Conservation (phyloP, 2,113 vertebrate genomes). For the Carassius gibelio region DNA sequence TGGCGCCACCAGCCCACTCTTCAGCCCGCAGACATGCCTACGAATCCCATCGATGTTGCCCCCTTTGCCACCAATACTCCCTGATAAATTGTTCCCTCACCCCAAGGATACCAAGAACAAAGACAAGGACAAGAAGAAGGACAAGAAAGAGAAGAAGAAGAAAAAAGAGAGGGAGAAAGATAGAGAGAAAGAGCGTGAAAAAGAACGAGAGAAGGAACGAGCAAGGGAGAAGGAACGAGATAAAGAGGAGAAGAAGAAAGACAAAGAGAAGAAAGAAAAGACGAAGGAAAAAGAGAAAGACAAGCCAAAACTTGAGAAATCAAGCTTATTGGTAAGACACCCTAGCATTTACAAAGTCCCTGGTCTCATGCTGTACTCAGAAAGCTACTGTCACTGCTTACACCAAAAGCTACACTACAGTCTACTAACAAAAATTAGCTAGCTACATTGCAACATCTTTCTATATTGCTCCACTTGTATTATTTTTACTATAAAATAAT, state of each 20-base stretch:
- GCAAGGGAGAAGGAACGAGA: constrained; percentile 75
- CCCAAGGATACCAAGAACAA: constrained; percentile 90
- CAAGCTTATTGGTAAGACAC: constrained; percentile 65
- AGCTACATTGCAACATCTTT: too few relatives aligned
- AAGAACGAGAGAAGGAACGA: constrained; percentile 75
- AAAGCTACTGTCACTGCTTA: not conserved
- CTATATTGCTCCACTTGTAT: too few relatives aligned
- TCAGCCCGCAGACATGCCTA: constrained; percentile 80
- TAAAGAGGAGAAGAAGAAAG: constrained; percentile 79
- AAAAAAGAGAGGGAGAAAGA: constrained; percentile 94
- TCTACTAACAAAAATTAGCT: too few relatives aligned
- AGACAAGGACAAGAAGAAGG: constrained; percentile 93
- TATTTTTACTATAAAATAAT: too few relatives aligned
- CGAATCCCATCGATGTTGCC: constrained; percentile 84
- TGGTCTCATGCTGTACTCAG: not conserved
- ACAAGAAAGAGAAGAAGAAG: constrained; percentile 97
- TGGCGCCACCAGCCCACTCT: constrained; percentile 71
- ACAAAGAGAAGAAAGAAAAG: constrained; percentile 62
- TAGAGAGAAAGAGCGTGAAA: constrained; percentile 81
- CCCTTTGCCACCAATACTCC: constrained; percentile 83
- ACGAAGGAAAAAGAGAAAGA: constrained; percentile 72
- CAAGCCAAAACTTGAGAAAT: constrained; percentile 84
- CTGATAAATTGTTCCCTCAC: constrained; percentile 78
- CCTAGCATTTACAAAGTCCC: not conserved
- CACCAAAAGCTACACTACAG: not conserved